These are phyloP conservation scores for Antechinus flavipes DNA, from an alignment of 2,113 vertebrate species.

Conservation along the genomic window DNA sequence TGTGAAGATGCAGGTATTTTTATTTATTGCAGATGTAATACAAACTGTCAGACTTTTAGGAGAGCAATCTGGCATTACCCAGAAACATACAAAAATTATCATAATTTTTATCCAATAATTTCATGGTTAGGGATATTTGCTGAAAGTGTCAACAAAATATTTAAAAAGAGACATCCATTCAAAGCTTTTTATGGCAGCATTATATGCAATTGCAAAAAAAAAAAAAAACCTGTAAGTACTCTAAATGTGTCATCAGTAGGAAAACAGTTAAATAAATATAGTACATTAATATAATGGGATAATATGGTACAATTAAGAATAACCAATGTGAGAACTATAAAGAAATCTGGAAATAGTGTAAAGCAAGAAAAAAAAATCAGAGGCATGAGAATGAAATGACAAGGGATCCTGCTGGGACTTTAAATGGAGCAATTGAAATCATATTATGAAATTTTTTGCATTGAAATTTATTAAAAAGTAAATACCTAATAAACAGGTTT, in stretches of 20 bases:
- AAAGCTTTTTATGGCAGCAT: neutral
- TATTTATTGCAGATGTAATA: neutral
- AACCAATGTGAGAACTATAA: neutral
- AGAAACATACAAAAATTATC: neutral
- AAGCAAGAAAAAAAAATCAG: neutral
- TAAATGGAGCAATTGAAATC: neutral
- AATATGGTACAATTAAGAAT: neutral
- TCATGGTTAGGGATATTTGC: neutral
- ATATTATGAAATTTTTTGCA: neutral
- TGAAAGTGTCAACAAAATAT: neutral
- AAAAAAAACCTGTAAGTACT: neutral
- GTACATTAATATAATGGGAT: neutral
- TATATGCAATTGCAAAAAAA: neutral
- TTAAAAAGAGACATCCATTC: neutral
- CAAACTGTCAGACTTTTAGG: neutral
- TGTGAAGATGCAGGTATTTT: neutral
- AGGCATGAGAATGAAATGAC: neutral
- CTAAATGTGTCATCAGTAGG: neutral
- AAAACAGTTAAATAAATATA: neutral
- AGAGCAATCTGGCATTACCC: neutral
- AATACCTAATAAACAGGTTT: neutral
- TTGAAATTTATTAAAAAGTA: neutral
- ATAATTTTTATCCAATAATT: neutral
- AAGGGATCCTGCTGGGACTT: neutral
- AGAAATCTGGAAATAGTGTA: fast-evolving